These are phyloP conservation scores for Macquaria australasica DNA, from an alignment of 2,113 vertebrate species.

Conservation along the genomic window DNA sequence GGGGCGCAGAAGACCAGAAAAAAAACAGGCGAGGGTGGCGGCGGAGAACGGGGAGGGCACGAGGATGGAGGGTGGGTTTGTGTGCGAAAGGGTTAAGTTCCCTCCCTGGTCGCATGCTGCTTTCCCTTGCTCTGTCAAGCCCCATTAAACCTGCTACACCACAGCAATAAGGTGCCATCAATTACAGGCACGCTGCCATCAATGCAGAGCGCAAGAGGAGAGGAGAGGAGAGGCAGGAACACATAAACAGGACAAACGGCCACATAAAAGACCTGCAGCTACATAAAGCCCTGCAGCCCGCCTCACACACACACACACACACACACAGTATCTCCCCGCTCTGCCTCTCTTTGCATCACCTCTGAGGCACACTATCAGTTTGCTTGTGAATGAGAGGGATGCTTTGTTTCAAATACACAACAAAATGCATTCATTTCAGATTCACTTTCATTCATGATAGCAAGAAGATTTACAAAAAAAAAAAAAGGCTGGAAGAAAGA, in stretches of 20 bases:
- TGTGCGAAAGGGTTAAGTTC: constrained; percentile 80
- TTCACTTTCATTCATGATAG: constrained; percentile 49
- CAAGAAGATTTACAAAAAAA: not conserved
- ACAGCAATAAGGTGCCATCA: constrained; percentile 88
- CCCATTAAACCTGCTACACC: constrained; percentile 87
- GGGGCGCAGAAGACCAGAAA: not conserved
- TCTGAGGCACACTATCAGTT: not conserved
- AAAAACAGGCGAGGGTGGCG: constrained; percentile 9
- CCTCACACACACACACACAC: not conserved
- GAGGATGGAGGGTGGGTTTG: constrained; percentile 32
- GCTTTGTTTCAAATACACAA: constrained; percentile 48
- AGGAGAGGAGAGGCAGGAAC: constrained; percentile 77
- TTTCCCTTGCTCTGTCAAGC: constrained; percentile 85
- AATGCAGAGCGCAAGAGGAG: constrained; percentile 75
- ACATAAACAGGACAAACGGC: constrained; percentile 87
- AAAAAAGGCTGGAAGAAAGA: not conserved
- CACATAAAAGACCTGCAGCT: constrained; percentile 83
- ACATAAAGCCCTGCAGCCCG: constrained; percentile 69
- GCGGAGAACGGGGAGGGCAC: not conserved
- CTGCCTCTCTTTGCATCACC: constrained; percentile 9
- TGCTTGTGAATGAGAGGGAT: constrained; percentile 35
- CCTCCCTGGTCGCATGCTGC: constrained; percentile 77
- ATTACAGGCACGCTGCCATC: constrained; percentile 84
- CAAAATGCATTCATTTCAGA: constrained; percentile 8
- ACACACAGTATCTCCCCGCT: not conserved